Evolutionary conservation across 2,797 vertebrate species (phyloP), one percentile per base, ranked within the genome.

Genomic region (Galaxias olidus): DNA sequence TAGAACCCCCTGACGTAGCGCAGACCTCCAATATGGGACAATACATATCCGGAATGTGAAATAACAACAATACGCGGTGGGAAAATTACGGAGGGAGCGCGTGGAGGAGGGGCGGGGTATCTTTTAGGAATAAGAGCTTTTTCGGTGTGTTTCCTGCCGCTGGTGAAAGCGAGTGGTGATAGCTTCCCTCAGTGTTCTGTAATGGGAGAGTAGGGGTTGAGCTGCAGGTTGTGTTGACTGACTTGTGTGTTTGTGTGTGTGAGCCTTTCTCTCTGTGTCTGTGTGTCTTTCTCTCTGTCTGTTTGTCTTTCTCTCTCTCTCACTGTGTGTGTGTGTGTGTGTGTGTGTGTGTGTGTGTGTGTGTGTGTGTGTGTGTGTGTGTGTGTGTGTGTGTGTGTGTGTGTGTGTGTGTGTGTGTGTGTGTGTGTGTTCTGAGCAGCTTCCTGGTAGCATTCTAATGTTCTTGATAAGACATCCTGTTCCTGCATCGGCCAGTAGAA

Each of bases 1-100:
- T 82, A 80, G 80, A 83, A 90, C 76, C 80, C 79, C 85, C 71
- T 81, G 59, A 65, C 1, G 15, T 30, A 3, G 30, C 2, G 30
- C 86, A 82, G 85, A 82, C 62, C 75, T 78, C 72, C 51, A 82
- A 75, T 84, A 84, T 79, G 71, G 62, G 77, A 80, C 73, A 85
- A 88, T 80, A 86, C 86, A 3, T 45, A 80, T 78, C 69, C 75
- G 72, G 75, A 80, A 65, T 68, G 74, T 50, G 75, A 79, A 87
- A 83, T 81, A 80, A 83, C 66, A 85, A 85, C 72, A 85, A 79
- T 77, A 61, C 57, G 66, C 66, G 73, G 78, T 82, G 75, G 81
- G 78, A 85, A 82, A 77, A 74, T 81, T 63, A 63, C 67, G 19
- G 55, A 51, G 67, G 57, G 60, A 58, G 60, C 81, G 65, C 68